Percentiles rank a stretch among this genome's conserved stretches.
Conservation (phyloP, 2,113 vertebrate genomes). For the Cryptoleucopteryx plumbea region DNA sequence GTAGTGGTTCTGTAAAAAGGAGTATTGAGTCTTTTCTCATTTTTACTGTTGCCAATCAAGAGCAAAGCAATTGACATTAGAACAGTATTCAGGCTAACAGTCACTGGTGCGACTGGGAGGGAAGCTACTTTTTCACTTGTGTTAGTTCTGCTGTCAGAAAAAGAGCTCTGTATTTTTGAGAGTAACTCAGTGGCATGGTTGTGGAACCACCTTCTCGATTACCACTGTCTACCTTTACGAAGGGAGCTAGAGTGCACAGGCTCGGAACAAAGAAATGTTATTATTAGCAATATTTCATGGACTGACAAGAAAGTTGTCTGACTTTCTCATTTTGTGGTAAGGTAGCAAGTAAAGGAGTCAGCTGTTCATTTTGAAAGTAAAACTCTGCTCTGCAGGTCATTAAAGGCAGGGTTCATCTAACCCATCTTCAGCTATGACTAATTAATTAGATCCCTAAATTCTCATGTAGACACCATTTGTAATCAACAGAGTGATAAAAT, state of each 20-base stretch:
- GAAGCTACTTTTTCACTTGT: not conserved
- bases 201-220: not conserved
- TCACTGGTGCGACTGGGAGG: not conserved
- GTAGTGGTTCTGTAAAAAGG: not conserved
- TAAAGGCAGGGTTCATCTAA: not conserved
- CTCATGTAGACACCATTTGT: not conserved
- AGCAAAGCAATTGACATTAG: not conserved
- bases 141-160: not conserved
- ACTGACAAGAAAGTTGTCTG: not conserved
- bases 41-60: not conserved
- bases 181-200: not conserved
- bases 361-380: not conserved
- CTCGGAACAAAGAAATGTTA: not conserved
- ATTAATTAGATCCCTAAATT: not conserved
- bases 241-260: not conserved
- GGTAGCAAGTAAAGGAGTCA: not conserved
- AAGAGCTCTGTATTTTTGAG: not conserved
- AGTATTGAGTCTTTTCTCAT: not conserved
- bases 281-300: not conserved
- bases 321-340: not conserved
- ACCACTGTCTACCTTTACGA: not conserved
- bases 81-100: not conserved
- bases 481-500: not conserved
- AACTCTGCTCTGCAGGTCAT: not conserved
- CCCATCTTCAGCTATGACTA: not conserved